Evolutionary conservation across 2,888 invertebrate genomes (phyloP).

Genomic region (Dasysyrphus albostriatus): DNA sequence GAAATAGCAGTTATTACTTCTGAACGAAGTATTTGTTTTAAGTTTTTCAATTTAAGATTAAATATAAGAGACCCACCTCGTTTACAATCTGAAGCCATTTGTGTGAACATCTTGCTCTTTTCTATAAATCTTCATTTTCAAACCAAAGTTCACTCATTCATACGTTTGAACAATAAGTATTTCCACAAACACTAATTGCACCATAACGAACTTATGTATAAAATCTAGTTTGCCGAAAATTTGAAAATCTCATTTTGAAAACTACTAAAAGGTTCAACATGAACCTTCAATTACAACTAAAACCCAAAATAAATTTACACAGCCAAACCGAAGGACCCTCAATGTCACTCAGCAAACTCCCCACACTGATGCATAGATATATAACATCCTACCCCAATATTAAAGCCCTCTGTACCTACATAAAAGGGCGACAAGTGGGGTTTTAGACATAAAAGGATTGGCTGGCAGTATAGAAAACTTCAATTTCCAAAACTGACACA

Average conservation of each 20-base stretch:
- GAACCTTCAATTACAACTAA: conserved; percentile 68
- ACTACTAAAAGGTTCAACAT: conserved; percentile 65
- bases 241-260: conserved; percentile 62
- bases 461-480: conserved; percentile 27
- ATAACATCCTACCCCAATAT: neutral
- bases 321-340: conserved; percentile 51
- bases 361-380: neutral
- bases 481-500: conserved; percentile 57
- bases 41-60: too few species aligned
- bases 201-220: conserved; percentile 33
- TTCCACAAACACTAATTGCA: conserved; percentile 56
- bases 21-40: too few species aligned
- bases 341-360: conserved; percentile 36
- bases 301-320: conserved; percentile 64
- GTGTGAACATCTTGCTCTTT: neutral
- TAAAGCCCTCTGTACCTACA: too few species aligned
- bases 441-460: conserved; percentile 9
- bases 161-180: conserved; percentile 9
- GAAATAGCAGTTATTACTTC: too few species aligned
- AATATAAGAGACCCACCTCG: neutral
- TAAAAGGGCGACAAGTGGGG: conserved; percentile 12
- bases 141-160: neutral
- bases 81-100: neutral
- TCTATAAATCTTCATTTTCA: neutral
- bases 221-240: conserved; percentile 52